These are phyloP conservation scores for Brienomyrus longianalis DNA, from an alignment of 2,113 vertebrate species.

Conservation along the genomic window DNA sequence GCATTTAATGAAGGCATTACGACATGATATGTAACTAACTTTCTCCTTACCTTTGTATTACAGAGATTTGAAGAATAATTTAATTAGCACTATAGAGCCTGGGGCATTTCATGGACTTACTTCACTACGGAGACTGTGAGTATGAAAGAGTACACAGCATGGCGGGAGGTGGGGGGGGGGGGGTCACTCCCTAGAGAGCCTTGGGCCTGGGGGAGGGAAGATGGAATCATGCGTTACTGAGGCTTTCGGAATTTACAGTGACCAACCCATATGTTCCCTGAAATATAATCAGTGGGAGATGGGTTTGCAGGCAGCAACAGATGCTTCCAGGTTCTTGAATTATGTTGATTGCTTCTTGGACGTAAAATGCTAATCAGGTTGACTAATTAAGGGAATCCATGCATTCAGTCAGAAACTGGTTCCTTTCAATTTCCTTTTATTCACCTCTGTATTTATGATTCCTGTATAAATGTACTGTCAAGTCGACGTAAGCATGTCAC, in stretches of 20 bases:
- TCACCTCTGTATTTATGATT: background rate
- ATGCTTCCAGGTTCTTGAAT: background rate
- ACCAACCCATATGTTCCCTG: background rate
- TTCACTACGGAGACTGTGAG: slow-evolving; percentile 73
- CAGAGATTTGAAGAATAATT: slow-evolving; percentile 80
- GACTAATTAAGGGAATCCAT: background rate
- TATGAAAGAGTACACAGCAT: slow-evolving; percentile 40
- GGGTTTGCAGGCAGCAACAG: background rate
- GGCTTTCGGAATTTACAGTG: background rate
- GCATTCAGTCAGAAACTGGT: background rate
- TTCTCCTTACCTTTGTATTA: slow-evolving; percentile 21
- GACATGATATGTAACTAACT: background rate
- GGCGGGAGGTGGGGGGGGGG: no score
- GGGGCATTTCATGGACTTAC: slow-evolving; percentile 73
- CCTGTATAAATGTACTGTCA: background rate
- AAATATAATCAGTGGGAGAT: slow-evolving; percentile 2
- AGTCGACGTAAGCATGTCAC: background rate
- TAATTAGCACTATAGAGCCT: slow-evolving; percentile 75
- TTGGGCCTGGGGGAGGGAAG: background rate
- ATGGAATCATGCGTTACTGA: background rate
- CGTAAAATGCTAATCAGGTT: background rate
- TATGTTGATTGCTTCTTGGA: background rate
- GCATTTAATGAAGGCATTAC: background rate
- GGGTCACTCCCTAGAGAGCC: background rate
- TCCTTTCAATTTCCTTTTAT: background rate